Conservation (phyloP, 2,113 vertebrate genomes). For the Myxocyprinus asiaticus region DNA sequence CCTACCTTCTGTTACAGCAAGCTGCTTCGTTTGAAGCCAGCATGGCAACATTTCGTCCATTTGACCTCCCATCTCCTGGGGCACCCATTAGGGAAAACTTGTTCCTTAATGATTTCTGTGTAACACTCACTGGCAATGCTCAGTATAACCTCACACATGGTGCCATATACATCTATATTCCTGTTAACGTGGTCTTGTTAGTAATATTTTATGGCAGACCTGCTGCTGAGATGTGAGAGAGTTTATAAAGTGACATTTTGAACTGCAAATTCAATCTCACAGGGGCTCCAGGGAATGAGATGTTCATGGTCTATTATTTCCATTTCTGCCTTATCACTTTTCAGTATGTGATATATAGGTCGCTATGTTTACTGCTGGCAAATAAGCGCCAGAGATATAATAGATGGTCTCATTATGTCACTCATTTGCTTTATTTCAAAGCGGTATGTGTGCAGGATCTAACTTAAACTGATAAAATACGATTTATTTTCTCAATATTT, state of each 20-base stretch:
- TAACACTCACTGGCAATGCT: neutral
- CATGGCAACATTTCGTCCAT: slow-evolving; percentile 14
- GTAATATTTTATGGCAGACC: neutral
- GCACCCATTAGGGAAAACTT: neutral
- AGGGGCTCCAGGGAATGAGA: slow-evolving; percentile 10
- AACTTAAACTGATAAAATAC: neutral
- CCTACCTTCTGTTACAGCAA: slow-evolving; percentile 36
- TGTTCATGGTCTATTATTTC: slow-evolving; percentile 43
- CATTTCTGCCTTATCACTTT: slow-evolving; percentile 31
- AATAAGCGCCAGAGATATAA: slow-evolving; percentile 21
- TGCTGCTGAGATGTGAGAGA: slow-evolving; percentile 27
- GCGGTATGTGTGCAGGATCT: neutral
- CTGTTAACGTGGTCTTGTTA: neutral
- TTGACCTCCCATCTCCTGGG: slow-evolving; percentile 8
- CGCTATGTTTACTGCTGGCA: slow-evolving; percentile 31
- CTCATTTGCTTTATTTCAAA: slow-evolving; percentile 17
- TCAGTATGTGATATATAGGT: slow-evolving; percentile 34
- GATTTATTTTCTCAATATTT: neutral
- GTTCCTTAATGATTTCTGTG: slow-evolving; percentile 37
- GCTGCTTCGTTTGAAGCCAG: slow-evolving; percentile 17
- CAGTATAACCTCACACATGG: slow-evolving; percentile 12
- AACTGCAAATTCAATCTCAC: slow-evolving; percentile 41
- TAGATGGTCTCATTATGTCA: slow-evolving; percentile 29
- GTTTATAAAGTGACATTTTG: slow-evolving; percentile 35
- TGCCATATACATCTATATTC: neutral